Base-by-base conservation (phyloP, 2,797 vertebrate species). In the Tympanoctomys barrerae region DNA sequence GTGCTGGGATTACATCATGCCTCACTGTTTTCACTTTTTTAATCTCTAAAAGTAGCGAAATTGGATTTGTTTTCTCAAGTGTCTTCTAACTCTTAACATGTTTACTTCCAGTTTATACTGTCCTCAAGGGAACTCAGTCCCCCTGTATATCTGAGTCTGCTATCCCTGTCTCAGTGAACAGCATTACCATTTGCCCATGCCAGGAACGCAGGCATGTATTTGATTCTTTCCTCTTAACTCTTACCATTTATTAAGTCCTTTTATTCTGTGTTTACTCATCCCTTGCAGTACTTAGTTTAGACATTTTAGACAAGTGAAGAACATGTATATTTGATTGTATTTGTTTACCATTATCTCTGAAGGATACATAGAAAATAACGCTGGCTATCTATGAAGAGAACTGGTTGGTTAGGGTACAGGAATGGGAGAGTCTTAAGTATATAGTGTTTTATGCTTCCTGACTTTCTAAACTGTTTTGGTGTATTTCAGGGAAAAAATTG, bases 31-130 rank as follows among this genome's bases (percentile, higher is more conserved):
- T 84, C 18, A 59, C 39, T 94, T 92, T 79, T 84, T 31, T 96
- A 26, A 86, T 91, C 39, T 84, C 26, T 94, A 75, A 93, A 93
- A 82, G 85, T 75, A 89, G 83, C 19, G n/a, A 88, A 24, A 64
- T 85, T 91, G 18, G 70, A 39, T 95, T 96, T 96, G 46, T 94
- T 94, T 24, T 94, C 59, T 64, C 7, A 88, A 2, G 18, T 92
- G 3, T 93, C 73, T 96, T 95, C 64, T 11, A 39, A 1, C 54
- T 92, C 5, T 82, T 71, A 39, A 49, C 79, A n/a, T 57, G 54
- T 70, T 71, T 84, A 80, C 42, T 89, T 96, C 52, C 52, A 89
- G 66, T 84, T 79, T 84, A 64, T 91, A 90, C 42, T 96, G 8
- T 64, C 16, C 9, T 46, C 7, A 86, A 36, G 18, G 70, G 36